phyloP scores from a whole-genome alignment of 2,888 invertebrate genomes.

The Sericinus montela region DNA sequence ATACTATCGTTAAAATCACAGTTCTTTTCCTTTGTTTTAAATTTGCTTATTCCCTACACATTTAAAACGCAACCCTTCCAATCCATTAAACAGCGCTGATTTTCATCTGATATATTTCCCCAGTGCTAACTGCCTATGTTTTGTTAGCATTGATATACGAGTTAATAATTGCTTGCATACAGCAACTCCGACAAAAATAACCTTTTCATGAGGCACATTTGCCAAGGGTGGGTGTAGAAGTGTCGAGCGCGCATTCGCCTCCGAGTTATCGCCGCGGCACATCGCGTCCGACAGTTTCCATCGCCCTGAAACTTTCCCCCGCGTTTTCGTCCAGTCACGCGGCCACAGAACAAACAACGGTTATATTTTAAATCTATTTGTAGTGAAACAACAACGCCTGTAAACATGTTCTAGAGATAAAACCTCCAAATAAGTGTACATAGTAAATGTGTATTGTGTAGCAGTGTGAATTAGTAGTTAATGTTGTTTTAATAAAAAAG shows the following conservation, averaged over 20 bases:
- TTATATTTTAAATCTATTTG: slow-evolving; percentile 8
- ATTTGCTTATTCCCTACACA: too few relatives aligned
- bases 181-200: slow-evolving; percentile 23
- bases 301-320: slow-evolving; percentile 52
- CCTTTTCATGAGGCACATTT: slow-evolving; percentile 23
- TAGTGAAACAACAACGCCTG: slow-evolving; percentile 5
- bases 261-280: slow-evolving; percentile 47
- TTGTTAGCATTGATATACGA: slow-evolving; percentile 12
- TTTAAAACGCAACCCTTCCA: background rate
- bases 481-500: too few relatives aligned
- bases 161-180: slow-evolving; percentile 22
- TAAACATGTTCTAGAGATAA: slow-evolving; percentile 1
- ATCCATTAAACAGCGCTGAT: background rate
- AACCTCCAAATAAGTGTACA: background rate
- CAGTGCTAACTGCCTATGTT: background rate
- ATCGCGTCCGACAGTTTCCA: slow-evolving; percentile 38
- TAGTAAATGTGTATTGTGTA: slow-evolving; percentile 4
- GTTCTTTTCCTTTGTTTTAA: too few relatives aligned
- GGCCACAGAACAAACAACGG: slow-evolving; percentile 4
- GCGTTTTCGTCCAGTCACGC: slow-evolving; percentile 25
- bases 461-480: background rate
- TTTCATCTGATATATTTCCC: background rate
- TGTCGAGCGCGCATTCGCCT: slow-evolving; percentile 50
- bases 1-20: too few relatives aligned
- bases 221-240: slow-evolving; percentile 37